Conservation (phyloP, 2,888 invertebrate genomes). For the Tuta absoluta region DNA sequence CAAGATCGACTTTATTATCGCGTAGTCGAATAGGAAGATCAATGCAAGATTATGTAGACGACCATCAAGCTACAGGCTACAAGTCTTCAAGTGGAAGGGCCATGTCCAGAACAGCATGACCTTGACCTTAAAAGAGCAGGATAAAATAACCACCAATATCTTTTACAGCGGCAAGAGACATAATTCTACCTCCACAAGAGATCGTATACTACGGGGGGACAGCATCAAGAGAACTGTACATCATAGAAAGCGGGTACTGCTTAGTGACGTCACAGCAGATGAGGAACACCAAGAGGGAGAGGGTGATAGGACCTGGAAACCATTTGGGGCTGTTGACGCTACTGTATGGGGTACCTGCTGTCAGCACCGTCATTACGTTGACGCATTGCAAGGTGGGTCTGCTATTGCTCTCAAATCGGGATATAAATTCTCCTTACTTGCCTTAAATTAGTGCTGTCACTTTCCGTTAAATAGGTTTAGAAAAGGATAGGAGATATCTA, state of each 20-base stretch:
- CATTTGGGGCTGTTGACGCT: conserved; percentile 73
- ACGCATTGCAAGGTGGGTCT: conserved; percentile 76
- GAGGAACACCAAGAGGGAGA: conserved; percentile 57
- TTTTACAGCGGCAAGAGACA: conserved; percentile 63
- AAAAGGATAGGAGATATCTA: too few species aligned
- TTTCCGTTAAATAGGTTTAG: too few species aligned
- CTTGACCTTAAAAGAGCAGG: background rate
- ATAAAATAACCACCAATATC: background rate
- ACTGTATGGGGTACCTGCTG: conserved; percentile 73
- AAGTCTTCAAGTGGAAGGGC: too few species aligned
- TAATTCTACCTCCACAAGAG: conserved; percentile 76
- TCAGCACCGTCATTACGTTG: conserved; percentile 71
- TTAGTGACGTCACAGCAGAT: conserved; percentile 61
- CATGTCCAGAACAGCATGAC: too few species aligned
- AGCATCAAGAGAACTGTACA: conserved; percentile 75
- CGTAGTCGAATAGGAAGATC: too few species aligned
- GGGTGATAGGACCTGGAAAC: conserved; percentile 70
- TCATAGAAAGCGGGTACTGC: conserved; percentile 78
- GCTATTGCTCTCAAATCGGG: too few species aligned
- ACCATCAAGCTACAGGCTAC: too few species aligned
- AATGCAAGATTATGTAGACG: too few species aligned
- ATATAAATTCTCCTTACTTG: too few species aligned
- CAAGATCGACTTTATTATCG: too few species aligned
- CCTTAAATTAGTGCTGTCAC: too few species aligned
- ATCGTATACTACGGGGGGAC: conserved; percentile 78